Evolutionary conservation across 2,797 vertebrate genomes (phyloP).

Genomic region (Sebastes trivittatus): DNA sequence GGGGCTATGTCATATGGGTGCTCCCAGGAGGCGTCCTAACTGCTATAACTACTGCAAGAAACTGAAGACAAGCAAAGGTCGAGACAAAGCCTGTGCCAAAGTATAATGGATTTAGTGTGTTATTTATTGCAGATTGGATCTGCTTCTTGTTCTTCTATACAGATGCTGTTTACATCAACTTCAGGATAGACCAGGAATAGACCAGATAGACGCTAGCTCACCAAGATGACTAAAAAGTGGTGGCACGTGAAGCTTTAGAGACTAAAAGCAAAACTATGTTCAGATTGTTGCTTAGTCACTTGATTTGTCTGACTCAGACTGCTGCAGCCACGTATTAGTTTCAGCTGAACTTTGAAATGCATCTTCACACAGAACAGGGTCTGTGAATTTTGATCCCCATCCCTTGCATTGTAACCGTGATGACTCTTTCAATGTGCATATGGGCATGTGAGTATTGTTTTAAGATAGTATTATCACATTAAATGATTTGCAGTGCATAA

Average conservation of each 20-base stretch:
- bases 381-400: background rate
- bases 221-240: background rate
- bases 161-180: background rate
- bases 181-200: background rate
- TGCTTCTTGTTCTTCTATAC: background rate
- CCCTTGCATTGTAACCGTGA: too few relatives aligned
- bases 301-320: background rate
- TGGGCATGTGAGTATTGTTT: background rate
- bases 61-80: background rate
- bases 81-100: background rate
- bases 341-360: background rate
- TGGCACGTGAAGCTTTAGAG: background rate
- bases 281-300: background rate
- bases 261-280: background rate
- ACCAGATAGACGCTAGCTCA: background rate
- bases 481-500: background rate
- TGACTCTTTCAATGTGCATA: background rate
- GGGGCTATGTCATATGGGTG: background rate
- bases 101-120: background rate
- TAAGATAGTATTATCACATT: too few relatives aligned
- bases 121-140: background rate
- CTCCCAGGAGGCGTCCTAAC: background rate
- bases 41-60: background rate
- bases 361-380: background rate
- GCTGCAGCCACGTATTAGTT: background rate